These are phyloP conservation scores for Pocillopora verrucosa DNA, from an alignment of 64 coral and sea anemone species.

Conservation along the genomic window DNA sequence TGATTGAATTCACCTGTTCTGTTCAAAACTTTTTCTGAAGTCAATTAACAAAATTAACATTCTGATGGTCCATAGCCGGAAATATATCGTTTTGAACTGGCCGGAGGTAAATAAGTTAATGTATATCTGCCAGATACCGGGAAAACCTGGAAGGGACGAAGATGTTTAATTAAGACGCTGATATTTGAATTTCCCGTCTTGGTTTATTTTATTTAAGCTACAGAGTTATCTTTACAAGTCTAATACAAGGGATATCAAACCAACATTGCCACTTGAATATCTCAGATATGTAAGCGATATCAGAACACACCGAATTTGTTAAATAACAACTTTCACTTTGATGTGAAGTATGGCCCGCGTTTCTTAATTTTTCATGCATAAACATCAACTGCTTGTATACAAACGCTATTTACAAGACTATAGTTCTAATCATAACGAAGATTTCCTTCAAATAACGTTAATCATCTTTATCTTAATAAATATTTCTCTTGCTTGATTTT, in stretches of 20 bases:
- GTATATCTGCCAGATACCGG: neutral
- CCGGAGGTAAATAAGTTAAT: neutral
- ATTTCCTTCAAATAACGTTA: neutral
- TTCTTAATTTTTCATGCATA: neutral
- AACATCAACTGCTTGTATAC: neutral
- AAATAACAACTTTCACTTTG: neutral
- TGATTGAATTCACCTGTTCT: neutral
- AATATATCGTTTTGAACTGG: neutral
- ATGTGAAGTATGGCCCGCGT: neutral
- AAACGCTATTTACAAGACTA: neutral
- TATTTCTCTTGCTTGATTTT: constrained; percentile 34
- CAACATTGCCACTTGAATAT: neutral
- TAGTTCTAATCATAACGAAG: neutral
- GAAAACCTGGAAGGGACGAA: neutral
- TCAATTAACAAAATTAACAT: constrained; percentile 18
- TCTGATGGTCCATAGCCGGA: neutral
- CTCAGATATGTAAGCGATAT: neutral
- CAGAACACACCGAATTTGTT: neutral
- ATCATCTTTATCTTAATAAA: constrained; percentile 39
- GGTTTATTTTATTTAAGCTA: neutral
- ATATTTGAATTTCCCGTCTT: neutral
- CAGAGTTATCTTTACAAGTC: neutral
- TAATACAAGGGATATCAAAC: neutral
- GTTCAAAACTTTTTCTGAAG: neutral
- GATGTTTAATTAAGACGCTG: neutral